Percentiles rank a stretch among this genome's conserved stretches.
phyloP scores from a whole-genome alignment of 2,113 vertebrate species.

The Caracal caracal region DNA sequence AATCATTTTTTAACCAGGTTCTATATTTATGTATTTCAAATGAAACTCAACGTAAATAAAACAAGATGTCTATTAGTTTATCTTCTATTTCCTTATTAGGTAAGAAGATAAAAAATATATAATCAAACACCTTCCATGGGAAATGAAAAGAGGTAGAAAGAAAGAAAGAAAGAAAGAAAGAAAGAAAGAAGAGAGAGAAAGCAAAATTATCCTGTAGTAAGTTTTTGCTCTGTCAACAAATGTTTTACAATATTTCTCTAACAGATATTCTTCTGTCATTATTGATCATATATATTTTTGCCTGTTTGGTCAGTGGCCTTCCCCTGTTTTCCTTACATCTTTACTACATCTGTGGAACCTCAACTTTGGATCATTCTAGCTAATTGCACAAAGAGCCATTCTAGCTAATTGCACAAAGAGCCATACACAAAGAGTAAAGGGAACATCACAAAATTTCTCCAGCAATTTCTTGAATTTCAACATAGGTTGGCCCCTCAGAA shows the following conservation, averaged over 20 bases:
- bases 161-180: not conserved
- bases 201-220: not conserved
- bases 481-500: not conserved
- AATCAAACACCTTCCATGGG: not conserved
- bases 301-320: not conserved
- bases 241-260: not conserved
- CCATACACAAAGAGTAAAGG: fast-evolving
- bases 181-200: not conserved
- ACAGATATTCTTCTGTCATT: not conserved
- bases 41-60: not conserved
- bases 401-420: not conserved
- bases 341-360: not conserved
- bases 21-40: not conserved
- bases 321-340: not conserved
- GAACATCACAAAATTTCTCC: not conserved
- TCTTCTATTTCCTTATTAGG: not conserved
- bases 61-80: not conserved
- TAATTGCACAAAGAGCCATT: not conserved
- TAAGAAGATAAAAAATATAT: not conserved
- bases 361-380: not conserved
- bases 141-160: not conserved
- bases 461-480: not conserved
- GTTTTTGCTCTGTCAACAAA: not conserved
- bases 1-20: not conserved
- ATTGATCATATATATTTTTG: too few relatives aligned